Base-by-base conservation (phyloP, 2,113 vertebrate species). In the Nannospalax galili region DNA sequence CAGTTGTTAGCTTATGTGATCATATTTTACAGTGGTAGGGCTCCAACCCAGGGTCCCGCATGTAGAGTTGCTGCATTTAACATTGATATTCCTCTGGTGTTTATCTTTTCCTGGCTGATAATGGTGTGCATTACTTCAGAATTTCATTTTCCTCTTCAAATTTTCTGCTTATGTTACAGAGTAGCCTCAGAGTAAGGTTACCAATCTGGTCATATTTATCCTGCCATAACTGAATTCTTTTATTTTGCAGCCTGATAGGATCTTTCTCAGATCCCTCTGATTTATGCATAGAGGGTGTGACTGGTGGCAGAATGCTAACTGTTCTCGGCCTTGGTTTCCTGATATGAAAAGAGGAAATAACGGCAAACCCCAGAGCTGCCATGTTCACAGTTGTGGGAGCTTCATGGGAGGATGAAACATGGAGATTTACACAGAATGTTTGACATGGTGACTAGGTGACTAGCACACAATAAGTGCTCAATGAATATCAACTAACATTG, bases 121-220 rank as follows among this genome's bases (percentile, higher is more conserved):
- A 52, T 45, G n/a, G 22, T 40, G n/a, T 58, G 26, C 72, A 58
- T 93, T 92, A 79, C 74, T 81, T 84, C 78, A 88, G 82, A 95
- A 80, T 79, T 62, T 70, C 19, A n/a, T 56, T 67, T 70, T 58
- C 56, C 8, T 80, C 20, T 82, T 81, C 20, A 79, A 5, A 72
- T 58, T 42, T 65, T 19, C 40, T 62, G 1, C 24, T 80, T 84
- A 37, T 52, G 32, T 35, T 67, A 7, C 56, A 20, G 60, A 45
- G 35, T 3, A 60, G 30, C 12, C 30, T 85, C 72, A 26, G 20
- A 35, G 19, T 2, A 3, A 15, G 64, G 48, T 84, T 86, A 86
- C 7, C 28, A 90, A 11, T 64, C 45, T 58, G 40, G 65, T 82
- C 11, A 26, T 32, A 30, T n/a, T 32, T n/a, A 2, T 79, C 74